Evolutionary conservation across 2,113 vertebrate genomes (phyloP).

Genomic region (Abramis brama): DNA sequence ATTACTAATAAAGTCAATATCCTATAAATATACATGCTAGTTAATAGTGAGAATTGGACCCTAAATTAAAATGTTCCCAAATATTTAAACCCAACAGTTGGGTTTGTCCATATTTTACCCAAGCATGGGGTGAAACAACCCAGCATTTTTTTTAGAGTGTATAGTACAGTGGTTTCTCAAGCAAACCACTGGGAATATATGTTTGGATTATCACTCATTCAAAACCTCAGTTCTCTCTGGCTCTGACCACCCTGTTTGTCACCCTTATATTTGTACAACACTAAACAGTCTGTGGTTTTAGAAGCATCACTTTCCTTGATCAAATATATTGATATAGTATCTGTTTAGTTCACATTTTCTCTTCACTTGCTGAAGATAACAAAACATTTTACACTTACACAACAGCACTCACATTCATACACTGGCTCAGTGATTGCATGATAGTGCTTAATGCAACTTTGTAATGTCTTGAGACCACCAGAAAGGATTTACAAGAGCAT

Average conservation of each 20-base stretch:
- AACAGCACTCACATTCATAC: slow-evolving; percentile 7
- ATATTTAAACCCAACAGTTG: too few relatives aligned
- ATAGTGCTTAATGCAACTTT: neutral
- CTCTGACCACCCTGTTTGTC: neutral
- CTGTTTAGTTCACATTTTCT: neutral
- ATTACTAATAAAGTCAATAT: too few relatives aligned
- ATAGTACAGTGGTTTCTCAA: neutral
- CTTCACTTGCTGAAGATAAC: neutral
- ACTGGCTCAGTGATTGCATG: neutral
- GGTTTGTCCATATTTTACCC: too few relatives aligned
- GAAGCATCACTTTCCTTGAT: slow-evolving; percentile 9
- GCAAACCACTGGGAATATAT: neutral
- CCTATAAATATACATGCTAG: too few relatives aligned
- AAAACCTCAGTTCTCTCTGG: neutral
- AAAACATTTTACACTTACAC: neutral
- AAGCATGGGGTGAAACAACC: too few relatives aligned
- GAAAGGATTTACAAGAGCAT: slow-evolving; percentile 37
- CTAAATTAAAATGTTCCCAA: too few relatives aligned
- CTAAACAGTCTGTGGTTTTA: slow-evolving; percentile 18
- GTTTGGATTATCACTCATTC: neutral
- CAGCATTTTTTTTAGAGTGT: neutral
- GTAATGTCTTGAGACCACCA: slow-evolving; percentile 37
- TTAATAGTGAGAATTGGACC: too few relatives aligned
- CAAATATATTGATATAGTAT: slow-evolving; percentile 27
- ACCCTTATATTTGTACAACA: slow-evolving; percentile 46